Evolutionary conservation across 1,140 invertebrate species (phyloP), one percentile per base, ranked within the genome.

Genomic region (Leptinotarsa lineolata): DNA sequence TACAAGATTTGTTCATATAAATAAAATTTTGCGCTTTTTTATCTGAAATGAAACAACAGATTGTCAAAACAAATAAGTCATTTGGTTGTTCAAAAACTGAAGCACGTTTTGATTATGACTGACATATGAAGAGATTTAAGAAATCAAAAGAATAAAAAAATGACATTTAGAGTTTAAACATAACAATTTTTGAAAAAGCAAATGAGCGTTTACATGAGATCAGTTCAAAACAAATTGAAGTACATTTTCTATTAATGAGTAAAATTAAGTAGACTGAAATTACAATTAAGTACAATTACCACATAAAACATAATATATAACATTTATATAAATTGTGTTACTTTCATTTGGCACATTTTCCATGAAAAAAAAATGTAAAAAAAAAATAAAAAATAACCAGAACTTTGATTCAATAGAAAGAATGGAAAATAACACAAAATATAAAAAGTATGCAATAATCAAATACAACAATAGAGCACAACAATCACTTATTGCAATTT

Each of bases 401-500:
- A n/a, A 22, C 12, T 58, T n/a, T 15, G 18, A 18, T 30, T 70
- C n/a, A 30, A n/a, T n/a, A 72, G 13, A 63, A 69, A 72, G 58
- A 72, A 73, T 63, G 16, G 69, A 70, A 61, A 73, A 70, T 72
- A 54, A 65, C 46, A 58, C 64, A 54, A 72, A 20, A 65, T 30
- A 72, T 59, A 72, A 72, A n/a, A 54, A 54, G 15, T 15, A 3
- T n/a, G 13, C 21, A 68, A 59, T 58, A 77, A 74, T 70, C 74
- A 77, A 76, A 74, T 72, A 78, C 74, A 78, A 79, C 76, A 79
- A 75, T 75, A 75, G 66, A 76, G 74, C 74, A 81, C 78, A 81
- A 81, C 78, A 79, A 79, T 74, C 74, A 76, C 73, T 77, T 81
- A 81, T 81, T 81, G 80, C 80, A 81, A 79, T 77, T 65, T 75